A percentile compares a stretch with the other conserved stretches of the same genome.
These are phyloP conservation scores for Baryphthengus martii DNA, from an alignment of 2,113 vertebrate genomes.

Conservation along the genomic window DNA sequence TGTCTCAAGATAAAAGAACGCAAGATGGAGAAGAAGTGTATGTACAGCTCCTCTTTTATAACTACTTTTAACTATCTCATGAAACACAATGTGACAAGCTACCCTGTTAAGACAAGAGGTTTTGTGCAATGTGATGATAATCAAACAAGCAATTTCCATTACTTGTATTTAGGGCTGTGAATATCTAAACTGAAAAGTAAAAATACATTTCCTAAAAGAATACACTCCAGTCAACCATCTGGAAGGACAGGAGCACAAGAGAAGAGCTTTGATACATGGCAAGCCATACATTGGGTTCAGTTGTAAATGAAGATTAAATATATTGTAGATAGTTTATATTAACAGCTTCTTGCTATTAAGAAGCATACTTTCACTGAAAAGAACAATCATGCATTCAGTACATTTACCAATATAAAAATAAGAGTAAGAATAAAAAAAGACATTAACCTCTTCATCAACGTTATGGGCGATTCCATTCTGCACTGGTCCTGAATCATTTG, in stretches of 20 bases:
- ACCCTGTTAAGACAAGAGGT: not conserved
- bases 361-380: not conserved
- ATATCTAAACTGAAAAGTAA: not conserved
- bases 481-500: conserved; percentile 86
- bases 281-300: not conserved
- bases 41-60: not conserved
- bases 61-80: not conserved
- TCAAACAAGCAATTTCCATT: not conserved
- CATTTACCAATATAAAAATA: not conserved
- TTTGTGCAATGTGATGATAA: not conserved
- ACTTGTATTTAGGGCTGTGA: not conserved
- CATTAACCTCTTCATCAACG: conserved; percentile 62
- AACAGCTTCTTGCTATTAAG: not conserved
- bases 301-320: not conserved
- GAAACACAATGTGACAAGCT: not conserved
- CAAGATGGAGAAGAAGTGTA: not conserved
- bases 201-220: not conserved
- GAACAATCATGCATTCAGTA: not conserved
- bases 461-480: conserved; percentile 88
- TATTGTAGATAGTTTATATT: not conserved
- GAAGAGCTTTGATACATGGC: not conserved
- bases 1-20: not conserved
- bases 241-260: not conserved
- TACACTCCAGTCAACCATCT: not conserved
- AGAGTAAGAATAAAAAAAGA: not conserved